A percentile compares a stretch with the other conserved stretches of the same genome.
Evolutionary conservation across 1,140 invertebrate genomes (phyloP).

Genomic region (Drosophila paulistorum): DNA sequence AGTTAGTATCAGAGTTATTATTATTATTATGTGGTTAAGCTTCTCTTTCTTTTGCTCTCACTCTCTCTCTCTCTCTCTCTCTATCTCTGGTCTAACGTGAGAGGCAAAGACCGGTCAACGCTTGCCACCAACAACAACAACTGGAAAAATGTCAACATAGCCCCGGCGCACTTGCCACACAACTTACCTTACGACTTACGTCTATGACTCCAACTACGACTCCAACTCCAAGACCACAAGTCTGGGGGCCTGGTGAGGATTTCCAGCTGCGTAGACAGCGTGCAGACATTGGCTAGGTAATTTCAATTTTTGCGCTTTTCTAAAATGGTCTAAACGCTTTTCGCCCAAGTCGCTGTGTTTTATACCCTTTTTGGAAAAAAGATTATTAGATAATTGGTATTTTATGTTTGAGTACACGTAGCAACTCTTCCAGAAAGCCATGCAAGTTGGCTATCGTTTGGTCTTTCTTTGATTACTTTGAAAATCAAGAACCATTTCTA

Average conservation of each 20-base stretch:
- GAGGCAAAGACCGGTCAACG: constrained; percentile 74
- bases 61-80: constrained; percentile 18
- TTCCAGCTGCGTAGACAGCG: constrained; percentile 73
- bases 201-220: constrained; percentile 17
- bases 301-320: constrained; percentile 51
- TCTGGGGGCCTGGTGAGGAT: constrained; percentile 36
- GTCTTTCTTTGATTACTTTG: no score
- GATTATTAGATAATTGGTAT: background rate
- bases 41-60: constrained; percentile 18
- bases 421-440: background rate
- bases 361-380: constrained; percentile 38
- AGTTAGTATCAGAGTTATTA: constrained; percentile 6
- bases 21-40: constrained; percentile 5
- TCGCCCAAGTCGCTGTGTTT: constrained; percentile 14
- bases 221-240: constrained; percentile 19
- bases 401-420: background rate
- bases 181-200: constrained; percentile 49
- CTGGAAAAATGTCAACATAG: constrained; percentile 72
- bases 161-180: constrained; percentile 50
- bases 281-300: constrained; percentile 56
- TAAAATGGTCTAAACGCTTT: constrained; percentile 41
- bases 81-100: constrained; percentile 48
- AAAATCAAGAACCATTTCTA: no score
- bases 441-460: background rate
- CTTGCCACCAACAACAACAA: constrained; percentile 29